Percentiles rank a stretch among this genome's conserved stretches.
Evolutionary conservation across 2,888 invertebrate genomes (phyloP).

Genomic region (Ptilodon capucinus): DNA sequence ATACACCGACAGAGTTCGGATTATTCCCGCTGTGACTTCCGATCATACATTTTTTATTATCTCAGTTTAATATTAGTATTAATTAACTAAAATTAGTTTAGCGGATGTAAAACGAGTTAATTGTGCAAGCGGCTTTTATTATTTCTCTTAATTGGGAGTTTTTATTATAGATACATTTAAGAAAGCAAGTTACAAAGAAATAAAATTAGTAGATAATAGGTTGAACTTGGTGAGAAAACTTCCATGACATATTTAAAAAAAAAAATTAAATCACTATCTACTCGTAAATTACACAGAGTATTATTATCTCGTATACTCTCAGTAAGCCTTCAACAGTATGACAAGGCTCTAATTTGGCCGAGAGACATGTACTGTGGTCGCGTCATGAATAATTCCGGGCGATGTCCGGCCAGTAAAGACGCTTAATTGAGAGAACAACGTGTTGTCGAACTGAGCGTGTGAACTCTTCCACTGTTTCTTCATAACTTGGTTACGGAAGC

Average conservation of each 20-base stretch:
- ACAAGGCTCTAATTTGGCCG: slow-evolving; percentile 48
- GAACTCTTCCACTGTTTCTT: slow-evolving; percentile 60
- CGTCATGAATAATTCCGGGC: slow-evolving; percentile 73
- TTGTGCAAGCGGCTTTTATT: not conserved
- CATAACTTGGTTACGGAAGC: slow-evolving; percentile 44
- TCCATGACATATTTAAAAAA: not conserved
- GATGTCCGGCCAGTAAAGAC: slow-evolving; percentile 64
- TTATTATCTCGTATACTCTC: not conserved
- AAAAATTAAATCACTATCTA: not conserved
- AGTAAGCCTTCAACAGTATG: slow-evolving; percentile 38
- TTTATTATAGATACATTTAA: not conserved
- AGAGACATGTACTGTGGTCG: slow-evolving; percentile 55
- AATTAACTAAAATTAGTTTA: not conserved
- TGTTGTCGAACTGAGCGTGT: slow-evolving; percentile 65
- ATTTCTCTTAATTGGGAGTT: not conserved
- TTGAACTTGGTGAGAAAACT: not conserved
- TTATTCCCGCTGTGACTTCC: not conserved
- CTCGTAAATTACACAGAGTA: not conserved
- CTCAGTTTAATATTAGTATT: not conserved
- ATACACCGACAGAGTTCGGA: not conserved
- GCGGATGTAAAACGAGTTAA: not conserved
- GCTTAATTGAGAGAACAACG: slow-evolving; percentile 75
- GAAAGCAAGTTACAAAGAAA: not conserved
- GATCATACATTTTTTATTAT: not conserved
- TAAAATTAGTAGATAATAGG: not conserved